Conservation (phyloP, 1,140 invertebrate genomes). For the Tetramorium parvispinum region DNA sequence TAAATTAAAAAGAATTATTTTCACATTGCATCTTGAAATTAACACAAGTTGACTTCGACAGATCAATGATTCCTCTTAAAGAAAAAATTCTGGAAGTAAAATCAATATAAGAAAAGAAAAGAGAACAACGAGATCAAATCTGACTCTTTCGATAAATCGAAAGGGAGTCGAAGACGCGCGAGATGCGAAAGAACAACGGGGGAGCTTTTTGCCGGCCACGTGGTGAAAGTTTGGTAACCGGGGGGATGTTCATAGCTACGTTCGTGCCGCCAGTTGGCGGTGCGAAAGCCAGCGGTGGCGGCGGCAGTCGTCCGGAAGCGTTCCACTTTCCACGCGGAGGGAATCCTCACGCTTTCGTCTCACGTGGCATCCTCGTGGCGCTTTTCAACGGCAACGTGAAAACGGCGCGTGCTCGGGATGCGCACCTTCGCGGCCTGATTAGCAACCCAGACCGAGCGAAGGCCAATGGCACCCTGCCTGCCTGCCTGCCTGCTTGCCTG, state of each 20-base stretch:
- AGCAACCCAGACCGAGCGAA: constrained; percentile 78
- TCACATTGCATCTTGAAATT: neutral
- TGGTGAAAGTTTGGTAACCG: constrained; percentile 65
- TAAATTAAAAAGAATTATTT: neutral
- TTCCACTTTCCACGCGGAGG: constrained; percentile 84
- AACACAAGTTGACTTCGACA: neutral
- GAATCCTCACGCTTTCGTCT: constrained; percentile 76
- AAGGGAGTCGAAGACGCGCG: neutral
- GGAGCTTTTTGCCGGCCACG: constrained; percentile 14
- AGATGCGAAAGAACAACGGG: neutral
- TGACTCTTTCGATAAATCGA: neutral
- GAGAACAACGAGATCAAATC: neutral
- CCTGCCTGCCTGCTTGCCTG: constrained; percentile 48
- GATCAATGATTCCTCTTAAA: neutral
- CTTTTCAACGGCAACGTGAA: constrained; percentile 73
- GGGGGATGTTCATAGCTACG: constrained; percentile 31
- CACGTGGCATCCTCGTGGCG: constrained; percentile 77
- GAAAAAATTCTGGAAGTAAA: neutral
- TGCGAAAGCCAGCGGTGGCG: constrained; percentile 30
- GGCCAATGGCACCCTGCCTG: constrained; percentile 74
- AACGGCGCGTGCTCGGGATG: constrained; percentile 80
- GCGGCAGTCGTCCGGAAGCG: constrained; percentile 69
- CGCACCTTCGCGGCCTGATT: constrained; percentile 80
- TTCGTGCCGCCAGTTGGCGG: constrained; percentile 29
- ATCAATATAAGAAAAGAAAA: neutral